Evolutionary conservation across 2,113 vertebrate species (phyloP).

Genomic region (Corvus hawaiiensis): DNA sequence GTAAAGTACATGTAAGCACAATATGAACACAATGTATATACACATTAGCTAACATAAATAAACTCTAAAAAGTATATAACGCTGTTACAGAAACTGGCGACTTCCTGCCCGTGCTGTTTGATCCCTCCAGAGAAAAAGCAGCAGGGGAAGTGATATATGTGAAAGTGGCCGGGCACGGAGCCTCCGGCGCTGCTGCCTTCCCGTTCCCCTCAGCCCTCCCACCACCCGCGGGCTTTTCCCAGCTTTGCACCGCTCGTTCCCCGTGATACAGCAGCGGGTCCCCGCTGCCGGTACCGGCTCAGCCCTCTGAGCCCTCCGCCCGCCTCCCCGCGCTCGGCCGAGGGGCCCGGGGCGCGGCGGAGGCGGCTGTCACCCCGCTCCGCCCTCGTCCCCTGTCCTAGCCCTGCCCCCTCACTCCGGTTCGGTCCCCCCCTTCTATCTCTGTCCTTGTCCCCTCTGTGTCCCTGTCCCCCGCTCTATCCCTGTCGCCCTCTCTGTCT

Average conservation of each 20-base stretch:
- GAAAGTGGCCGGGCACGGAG: background rate
- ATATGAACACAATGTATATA: fast-evolving
- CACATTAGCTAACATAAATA: background rate
- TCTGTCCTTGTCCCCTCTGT: background rate
- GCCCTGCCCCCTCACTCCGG: background rate
- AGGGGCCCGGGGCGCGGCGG: no score
- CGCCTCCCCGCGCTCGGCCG: background rate
- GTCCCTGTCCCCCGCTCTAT: background rate
- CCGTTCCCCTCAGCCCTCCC: background rate
- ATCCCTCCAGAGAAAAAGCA: no score
- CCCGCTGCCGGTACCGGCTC: background rate
- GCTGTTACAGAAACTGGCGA: background rate
- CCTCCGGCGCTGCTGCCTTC: background rate
- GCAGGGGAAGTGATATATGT: fast-evolving
- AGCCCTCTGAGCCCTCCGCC: background rate
- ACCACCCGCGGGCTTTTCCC: background rate
- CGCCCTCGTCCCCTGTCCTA: background rate
- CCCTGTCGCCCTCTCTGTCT: background rate
- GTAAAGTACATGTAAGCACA: fast-evolving
- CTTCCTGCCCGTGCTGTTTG: background rate
- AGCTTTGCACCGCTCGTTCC: fast-evolving
- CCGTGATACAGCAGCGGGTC: no score
- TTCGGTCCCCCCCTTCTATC: no score
- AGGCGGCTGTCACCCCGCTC: background rate
- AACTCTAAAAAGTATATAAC: fast-evolving